A percentile compares a stretch with the other conserved stretches of the same genome.
phyloP scores from a whole-genome alignment of 1,140 invertebrate species.

The Sycophaga agraensis region DNA sequence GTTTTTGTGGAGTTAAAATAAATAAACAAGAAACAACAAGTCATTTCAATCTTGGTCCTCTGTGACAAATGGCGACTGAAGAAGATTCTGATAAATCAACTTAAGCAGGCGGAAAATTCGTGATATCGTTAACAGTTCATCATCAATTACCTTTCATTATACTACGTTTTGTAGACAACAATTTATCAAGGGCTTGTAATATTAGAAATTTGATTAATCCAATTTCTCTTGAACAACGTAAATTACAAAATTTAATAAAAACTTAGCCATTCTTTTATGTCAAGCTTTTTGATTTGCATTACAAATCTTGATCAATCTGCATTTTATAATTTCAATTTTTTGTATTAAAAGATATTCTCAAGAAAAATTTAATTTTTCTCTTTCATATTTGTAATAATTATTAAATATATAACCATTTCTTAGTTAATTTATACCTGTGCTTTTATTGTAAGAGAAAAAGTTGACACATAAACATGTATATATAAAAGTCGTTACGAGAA shows the following conservation, averaged over 20 bases:
- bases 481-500: background rate
- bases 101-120: background rate
- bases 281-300: background rate
- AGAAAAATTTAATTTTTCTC: background rate
- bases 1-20: slow-evolving; percentile 10
- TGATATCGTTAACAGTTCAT: background rate
- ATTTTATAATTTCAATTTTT: background rate
- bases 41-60: background rate
- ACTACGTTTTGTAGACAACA: slow-evolving; percentile 4
- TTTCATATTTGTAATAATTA: slow-evolving; percentile 5
- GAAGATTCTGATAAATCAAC: slow-evolving; percentile 1
- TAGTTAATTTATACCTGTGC: background rate
- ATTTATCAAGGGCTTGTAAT: slow-evolving; percentile 2
- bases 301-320: background rate
- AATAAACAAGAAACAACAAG: slow-evolving; percentile 13
- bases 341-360: slow-evolving; percentile 1
- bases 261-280: no score
- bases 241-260: no score
- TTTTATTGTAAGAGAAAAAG: slow-evolving; percentile 4
- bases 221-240: background rate
- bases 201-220: background rate
- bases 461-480: background rate
- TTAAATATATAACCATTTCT: slow-evolving; percentile 7
- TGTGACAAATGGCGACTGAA: slow-evolving; percentile 22
- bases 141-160: background rate